phyloP scores from a whole-genome alignment of 2,113 vertebrate species.

The Carollia perspicillata region DNA sequence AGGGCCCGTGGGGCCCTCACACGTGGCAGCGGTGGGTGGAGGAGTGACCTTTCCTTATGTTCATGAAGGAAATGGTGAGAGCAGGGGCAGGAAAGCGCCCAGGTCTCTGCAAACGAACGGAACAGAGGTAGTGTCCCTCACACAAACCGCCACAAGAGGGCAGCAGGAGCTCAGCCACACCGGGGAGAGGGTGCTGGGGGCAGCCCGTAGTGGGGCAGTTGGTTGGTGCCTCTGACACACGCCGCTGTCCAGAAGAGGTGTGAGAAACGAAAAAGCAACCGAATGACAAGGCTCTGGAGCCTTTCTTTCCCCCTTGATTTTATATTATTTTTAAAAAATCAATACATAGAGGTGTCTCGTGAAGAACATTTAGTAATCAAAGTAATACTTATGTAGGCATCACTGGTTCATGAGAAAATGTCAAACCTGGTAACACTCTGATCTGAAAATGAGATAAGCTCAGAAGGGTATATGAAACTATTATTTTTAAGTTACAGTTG shows the following conservation, averaged over 20 bases:
- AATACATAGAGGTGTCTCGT: not conserved
- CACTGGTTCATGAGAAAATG: not conserved
- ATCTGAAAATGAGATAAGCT: not conserved
- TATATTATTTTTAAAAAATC: not conserved
- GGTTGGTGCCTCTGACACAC: too few relatives aligned
- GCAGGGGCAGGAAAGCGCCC: not conserved
- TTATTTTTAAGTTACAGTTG: not conserved
- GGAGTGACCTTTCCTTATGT: not conserved
- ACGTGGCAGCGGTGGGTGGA: not conserved
- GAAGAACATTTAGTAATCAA: not conserved
- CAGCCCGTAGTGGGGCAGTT: fast-evolving
- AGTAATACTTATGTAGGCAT: not conserved
- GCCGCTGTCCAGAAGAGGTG: not conserved
- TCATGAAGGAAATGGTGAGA: not conserved
- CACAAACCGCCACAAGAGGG: constrained; percentile 42
- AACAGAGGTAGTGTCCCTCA: not conserved
- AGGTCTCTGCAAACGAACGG: not conserved
- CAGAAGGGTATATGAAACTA: not conserved
- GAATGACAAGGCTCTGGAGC: not conserved
- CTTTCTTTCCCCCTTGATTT: not conserved
- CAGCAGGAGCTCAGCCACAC: constrained; percentile 20
- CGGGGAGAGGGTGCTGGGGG: fast-evolving
- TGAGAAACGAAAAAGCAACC: not conserved
- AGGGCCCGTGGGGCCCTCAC: not conserved
- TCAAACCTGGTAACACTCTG: not conserved